These are phyloP conservation scores for Bungarus multicinctus DNA, from an alignment of 2,113 vertebrate species.

Conservation along the genomic window DNA sequence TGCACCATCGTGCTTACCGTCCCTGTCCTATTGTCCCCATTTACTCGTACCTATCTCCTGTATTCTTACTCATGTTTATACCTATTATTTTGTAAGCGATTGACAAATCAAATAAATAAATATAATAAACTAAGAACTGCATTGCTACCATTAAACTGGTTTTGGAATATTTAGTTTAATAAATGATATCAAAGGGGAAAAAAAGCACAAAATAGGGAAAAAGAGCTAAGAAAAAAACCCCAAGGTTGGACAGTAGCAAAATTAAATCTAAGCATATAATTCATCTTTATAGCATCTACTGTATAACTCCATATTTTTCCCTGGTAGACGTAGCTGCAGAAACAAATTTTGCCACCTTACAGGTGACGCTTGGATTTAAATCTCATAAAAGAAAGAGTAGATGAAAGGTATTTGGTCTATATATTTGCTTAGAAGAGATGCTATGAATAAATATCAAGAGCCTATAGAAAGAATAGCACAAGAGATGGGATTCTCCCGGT, in stretches of 20 bases:
- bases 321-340: background rate
- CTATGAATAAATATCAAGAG: background rate
- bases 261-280: background rate
- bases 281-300: background rate
- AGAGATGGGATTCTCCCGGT: background rate
- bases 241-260: background rate
- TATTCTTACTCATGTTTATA: too few species aligned
- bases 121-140: background rate
- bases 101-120: too few species aligned
- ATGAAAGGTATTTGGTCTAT: background rate
- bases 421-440: background rate
- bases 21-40: too few species aligned
- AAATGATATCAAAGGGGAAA: background rate
- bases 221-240: background rate
- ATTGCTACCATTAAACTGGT: background rate
- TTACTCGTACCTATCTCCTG: too few species aligned
- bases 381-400: background rate
- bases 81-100: too few species aligned
- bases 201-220: background rate
- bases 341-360: background rate
- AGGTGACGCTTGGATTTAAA: background rate
- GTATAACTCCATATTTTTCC: background rate
- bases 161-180: background rate
- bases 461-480: background rate
- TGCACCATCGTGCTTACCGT: too few species aligned